phyloP scores from a whole-genome alignment of 2,797 vertebrate genomes.

The Kryptolebias ocellatus region DNA sequence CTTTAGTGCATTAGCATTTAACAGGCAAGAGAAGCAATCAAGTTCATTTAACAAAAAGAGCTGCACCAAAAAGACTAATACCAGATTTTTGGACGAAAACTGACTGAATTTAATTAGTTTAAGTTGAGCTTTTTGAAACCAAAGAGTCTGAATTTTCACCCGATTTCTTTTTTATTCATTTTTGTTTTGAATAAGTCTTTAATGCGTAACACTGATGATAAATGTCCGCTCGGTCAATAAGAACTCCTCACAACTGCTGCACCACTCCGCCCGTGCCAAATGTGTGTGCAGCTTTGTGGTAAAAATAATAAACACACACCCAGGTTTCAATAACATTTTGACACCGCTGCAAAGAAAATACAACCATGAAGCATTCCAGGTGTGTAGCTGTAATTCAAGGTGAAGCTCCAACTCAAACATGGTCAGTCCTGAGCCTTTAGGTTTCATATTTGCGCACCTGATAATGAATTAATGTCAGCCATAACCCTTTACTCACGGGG shows the following conservation, averaged over 20 bases:
- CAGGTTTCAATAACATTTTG: neutral
- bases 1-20: slow-evolving; percentile 11
- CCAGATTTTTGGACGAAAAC: neutral
- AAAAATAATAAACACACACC: neutral
- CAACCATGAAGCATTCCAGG: neutral
- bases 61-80: neutral
- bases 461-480: neutral
- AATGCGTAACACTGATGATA: neutral
- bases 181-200: neutral
- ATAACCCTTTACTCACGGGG: neutral
- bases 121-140: neutral
- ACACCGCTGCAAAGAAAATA: neutral
- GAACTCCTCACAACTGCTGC: neutral
- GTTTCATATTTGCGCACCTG: slow-evolving; percentile 2
- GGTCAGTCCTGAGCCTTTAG: neutral
- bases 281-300: neutral
- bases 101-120: neutral
- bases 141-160: neutral
- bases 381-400: neutral
- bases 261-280: neutral
- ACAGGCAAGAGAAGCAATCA: slow-evolving; percentile 10
- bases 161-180: neutral
- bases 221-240: neutral
- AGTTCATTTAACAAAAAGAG: neutral
- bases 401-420: neutral